These are phyloP conservation scores for Diphyllodes magnificus DNA, from an alignment of 2,113 vertebrate genomes.

Conservation along the genomic window DNA sequence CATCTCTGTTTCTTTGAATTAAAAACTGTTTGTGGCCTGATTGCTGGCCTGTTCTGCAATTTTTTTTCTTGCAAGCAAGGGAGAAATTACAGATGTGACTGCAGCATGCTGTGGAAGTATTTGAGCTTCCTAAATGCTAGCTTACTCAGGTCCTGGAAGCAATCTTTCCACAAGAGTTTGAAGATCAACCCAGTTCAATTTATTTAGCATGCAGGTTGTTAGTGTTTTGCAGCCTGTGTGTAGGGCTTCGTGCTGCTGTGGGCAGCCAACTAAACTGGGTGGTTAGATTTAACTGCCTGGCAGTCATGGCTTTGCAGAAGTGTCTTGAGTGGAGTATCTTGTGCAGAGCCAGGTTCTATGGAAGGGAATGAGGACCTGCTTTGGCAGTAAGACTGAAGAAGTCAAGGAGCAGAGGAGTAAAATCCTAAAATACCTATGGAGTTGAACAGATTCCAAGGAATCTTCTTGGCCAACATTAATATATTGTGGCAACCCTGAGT, in stretches of 20 bases:
- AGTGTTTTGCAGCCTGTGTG: neutral
- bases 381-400: neutral
- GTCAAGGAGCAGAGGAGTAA: neutral
- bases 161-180: neutral
- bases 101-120: neutral
- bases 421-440: neutral
- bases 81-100: neutral
- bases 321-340: neutral
- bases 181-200: neutral
- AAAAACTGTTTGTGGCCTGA: neutral
- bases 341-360: neutral
- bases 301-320: neutral
- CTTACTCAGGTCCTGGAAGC: neutral
- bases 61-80: neutral
- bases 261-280: neutral
- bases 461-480: neutral
- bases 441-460: neutral
- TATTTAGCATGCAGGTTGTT: neutral
- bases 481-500: neutral
- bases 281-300: neutral
- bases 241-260: neutral
- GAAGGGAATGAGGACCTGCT: neutral
- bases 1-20: neutral
- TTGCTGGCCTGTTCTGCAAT: neutral
- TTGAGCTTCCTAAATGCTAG: neutral